Percentiles rank a stretch among this genome's conserved stretches.
These are phyloP conservation scores for Tetramorium simillimum DNA, from an alignment of 1,140 invertebrate genomes.

Conservation along the genomic window DNA sequence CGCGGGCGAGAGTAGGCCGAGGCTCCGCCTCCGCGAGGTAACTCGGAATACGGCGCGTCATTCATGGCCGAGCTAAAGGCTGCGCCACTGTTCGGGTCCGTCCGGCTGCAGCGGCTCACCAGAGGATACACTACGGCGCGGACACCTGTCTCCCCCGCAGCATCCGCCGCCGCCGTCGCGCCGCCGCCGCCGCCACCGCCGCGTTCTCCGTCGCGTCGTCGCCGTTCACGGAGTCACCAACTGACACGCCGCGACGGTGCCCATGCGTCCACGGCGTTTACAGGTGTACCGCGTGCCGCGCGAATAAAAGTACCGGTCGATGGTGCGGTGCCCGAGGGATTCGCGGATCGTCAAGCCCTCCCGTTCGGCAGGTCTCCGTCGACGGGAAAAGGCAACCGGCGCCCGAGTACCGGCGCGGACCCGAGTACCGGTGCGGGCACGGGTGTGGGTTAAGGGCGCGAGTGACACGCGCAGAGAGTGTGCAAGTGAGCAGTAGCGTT, in stretches of 20 bases:
- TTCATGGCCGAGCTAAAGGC: constrained; percentile 85
- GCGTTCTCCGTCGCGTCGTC: constrained; percentile 49
- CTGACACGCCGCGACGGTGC: constrained; percentile 41
- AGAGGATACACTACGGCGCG: constrained; percentile 69
- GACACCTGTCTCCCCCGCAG: constrained; percentile 77
- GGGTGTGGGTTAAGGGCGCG: constrained; percentile 25
- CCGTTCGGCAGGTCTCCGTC: constrained; percentile 32
- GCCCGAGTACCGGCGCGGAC: not conserved
- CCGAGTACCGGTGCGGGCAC: constrained; percentile 6
- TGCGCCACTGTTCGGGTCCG: constrained; percentile 80
- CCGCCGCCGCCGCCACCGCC: constrained; percentile 34
- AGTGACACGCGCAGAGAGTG: constrained; percentile 38
- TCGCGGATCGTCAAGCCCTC: constrained; percentile 13
- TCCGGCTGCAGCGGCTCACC: constrained; percentile 77
- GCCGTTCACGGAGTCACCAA: constrained; percentile 26
- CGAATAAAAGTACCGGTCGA: constrained; percentile 42
- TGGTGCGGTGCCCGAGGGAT: constrained; percentile 35
- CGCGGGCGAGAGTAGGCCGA: constrained; percentile 79
- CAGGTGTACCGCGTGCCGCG: constrained; percentile 31
- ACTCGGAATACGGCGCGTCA: constrained; percentile 80
- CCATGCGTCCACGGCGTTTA: constrained; percentile 36
- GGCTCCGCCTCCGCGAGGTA: constrained; percentile 82
- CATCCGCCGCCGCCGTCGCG: constrained; percentile 65
- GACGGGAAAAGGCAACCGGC: constrained; percentile 40
- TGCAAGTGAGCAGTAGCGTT: constrained; percentile 41